These are phyloP conservation scores for Enhydra lutris DNA, from an alignment of 2,113 vertebrate genomes.

Conservation along the genomic window DNA sequence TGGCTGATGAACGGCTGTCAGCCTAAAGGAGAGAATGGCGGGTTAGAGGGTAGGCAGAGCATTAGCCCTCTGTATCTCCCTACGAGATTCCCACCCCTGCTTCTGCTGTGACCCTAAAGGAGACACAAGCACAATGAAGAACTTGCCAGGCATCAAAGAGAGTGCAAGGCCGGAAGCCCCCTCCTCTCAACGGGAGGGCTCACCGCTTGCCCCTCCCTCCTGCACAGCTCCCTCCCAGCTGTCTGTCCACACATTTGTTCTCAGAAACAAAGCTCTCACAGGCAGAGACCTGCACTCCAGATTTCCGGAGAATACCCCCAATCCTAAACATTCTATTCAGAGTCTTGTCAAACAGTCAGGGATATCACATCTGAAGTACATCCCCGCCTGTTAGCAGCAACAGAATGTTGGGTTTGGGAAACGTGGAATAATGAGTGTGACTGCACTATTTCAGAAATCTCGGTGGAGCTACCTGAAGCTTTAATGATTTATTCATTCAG, in stretches of 20 bases:
- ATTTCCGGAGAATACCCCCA: background rate
- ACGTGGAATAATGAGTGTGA: too few species aligned
- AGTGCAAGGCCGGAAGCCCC: conserved; percentile 59
- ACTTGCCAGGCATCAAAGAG: conserved; percentile 51
- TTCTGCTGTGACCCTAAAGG: conserved; percentile 50
- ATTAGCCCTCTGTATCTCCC: background rate
- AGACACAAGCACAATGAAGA: conserved; percentile 50
- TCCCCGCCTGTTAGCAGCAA: background rate
- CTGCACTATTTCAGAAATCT: background rate
- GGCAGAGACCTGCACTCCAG: background rate
- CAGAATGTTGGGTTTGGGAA: background rate
- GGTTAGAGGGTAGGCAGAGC: background rate
- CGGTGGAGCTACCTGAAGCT: background rate
- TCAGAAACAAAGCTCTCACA: conserved; percentile 56
- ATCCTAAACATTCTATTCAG: background rate
- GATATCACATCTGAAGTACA: background rate
- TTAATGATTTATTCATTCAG: background rate
- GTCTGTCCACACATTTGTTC: conserved; percentile 55
- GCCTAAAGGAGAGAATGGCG: conserved; percentile 1
- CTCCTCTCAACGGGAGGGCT: conserved; percentile 63
- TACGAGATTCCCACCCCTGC: background rate
- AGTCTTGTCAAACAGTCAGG: background rate
- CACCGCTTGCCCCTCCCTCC: conserved; percentile 26
- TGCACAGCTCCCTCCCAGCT: conserved; percentile 40
- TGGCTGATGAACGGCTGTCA: background rate